Evolutionary conservation across 1,140 invertebrate species (phyloP).

Genomic region (Drosophila kepulauana): DNA sequence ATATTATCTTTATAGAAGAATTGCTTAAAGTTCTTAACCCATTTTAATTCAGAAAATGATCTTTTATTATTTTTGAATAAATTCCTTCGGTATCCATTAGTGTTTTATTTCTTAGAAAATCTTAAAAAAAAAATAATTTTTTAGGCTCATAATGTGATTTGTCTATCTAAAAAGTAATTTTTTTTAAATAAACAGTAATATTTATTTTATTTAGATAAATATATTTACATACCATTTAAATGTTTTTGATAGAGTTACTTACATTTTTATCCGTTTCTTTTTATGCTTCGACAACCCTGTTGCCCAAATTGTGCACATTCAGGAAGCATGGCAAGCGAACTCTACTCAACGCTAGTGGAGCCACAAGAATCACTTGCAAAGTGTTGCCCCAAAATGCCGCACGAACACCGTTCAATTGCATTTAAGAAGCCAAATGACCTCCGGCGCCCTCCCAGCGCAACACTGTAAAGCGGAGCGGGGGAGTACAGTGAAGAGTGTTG

Average conservation of each 20-base stretch:
- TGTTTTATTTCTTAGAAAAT: too few species aligned
- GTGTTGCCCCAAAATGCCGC: constrained; percentile 75
- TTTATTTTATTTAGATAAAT: too few species aligned
- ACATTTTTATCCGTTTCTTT: not conserved
- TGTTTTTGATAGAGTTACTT: not conserved
- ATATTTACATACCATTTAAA: not conserved
- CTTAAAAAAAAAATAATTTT: too few species aligned
- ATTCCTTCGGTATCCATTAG: too few species aligned
- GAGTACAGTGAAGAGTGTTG: not conserved
- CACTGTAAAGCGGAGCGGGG: not conserved
- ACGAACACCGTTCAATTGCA: constrained; percentile 77
- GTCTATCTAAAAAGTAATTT: too few species aligned
- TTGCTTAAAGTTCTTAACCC: too few species aligned
- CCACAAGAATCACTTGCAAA: constrained; percentile 68
- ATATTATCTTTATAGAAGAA: too few species aligned
- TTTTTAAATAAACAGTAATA: too few species aligned
- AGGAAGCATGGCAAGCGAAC: constrained; percentile 30
- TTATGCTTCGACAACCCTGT: constrained; percentile 39
- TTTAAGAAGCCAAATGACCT: constrained; percentile 83
- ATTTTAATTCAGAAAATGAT: too few species aligned
- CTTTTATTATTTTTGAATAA: too few species aligned
- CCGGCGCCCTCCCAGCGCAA: constrained; percentile 37
- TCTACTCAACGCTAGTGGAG: constrained; percentile 20
- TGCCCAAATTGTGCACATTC: constrained; percentile 11
- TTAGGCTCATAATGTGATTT: too few species aligned